Conservation (phyloP, 2,797 vertebrate genomes). For the Gymnocypris eckloni region DNA sequence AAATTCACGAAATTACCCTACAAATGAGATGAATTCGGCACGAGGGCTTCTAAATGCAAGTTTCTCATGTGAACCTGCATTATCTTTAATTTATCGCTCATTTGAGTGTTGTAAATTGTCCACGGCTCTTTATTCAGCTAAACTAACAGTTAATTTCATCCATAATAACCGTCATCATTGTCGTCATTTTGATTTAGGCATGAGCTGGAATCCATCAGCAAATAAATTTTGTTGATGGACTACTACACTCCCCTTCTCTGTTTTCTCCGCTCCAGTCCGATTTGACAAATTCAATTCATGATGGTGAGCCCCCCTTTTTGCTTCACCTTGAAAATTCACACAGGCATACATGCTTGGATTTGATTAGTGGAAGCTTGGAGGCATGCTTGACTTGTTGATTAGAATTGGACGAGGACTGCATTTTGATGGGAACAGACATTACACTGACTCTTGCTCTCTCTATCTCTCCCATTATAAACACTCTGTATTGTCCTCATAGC, state of each 20-base stretch:
- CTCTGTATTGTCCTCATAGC: slow-evolving; percentile 36
- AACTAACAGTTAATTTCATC: slow-evolving; percentile 43
- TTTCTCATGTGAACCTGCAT: too few relatives aligned
- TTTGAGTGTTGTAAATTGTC: slow-evolving; percentile 30
- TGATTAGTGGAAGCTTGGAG: slow-evolving; percentile 78
- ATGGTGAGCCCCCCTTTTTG: slow-evolving; percentile 69
- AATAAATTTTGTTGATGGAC: slow-evolving; percentile 60
- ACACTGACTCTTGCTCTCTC: slow-evolving; percentile 31
- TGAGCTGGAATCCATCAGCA: slow-evolving; percentile 52
- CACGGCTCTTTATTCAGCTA: slow-evolving; percentile 19
- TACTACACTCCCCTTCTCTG: slow-evolving; percentile 53
- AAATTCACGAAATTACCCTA: background rate
- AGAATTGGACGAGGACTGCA: slow-evolving; percentile 75
- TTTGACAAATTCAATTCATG: slow-evolving; percentile 77
- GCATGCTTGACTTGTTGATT: slow-evolving; percentile 80
- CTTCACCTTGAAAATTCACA: slow-evolving; percentile 79
- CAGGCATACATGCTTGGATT: slow-evolving; percentile 74
- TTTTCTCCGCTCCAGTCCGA: slow-evolving; percentile 44
- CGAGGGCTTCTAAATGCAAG: background rate
- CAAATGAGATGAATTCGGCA: slow-evolving; percentile 1
- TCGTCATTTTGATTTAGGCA: slow-evolving; percentile 45
- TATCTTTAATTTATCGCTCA: slow-evolving; percentile 42
- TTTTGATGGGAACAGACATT: slow-evolving; percentile 73
- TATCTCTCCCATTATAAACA: background rate
- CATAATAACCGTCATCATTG: slow-evolving; percentile 45